These are phyloP conservation scores for Galeopterus variegatus DNA, from an alignment of 2,113 vertebrate genomes.

Conservation along the genomic window DNA sequence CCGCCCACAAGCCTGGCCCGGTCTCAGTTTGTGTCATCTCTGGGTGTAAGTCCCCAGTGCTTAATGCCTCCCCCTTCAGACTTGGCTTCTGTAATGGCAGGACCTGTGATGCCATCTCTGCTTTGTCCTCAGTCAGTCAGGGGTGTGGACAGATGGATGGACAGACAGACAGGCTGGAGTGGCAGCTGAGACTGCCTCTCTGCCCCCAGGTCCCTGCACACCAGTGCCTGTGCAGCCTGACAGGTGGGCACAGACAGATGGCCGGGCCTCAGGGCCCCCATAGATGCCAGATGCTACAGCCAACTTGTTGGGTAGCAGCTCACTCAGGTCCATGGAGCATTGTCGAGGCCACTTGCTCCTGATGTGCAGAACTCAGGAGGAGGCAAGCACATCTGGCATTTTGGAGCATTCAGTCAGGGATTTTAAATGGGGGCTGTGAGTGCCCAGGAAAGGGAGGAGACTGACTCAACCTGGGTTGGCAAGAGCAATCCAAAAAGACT, in stretches of 20 bases:
- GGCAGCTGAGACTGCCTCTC: conserved; percentile 27
- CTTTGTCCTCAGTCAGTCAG: background rate
- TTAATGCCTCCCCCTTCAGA: background rate
- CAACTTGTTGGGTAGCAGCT: conserved; percentile 65
- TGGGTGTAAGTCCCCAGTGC: background rate
- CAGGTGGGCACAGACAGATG: conserved; percentile 79
- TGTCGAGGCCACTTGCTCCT: conserved; percentile 28
- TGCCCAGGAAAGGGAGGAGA: background rate
- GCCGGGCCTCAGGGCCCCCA: conserved; percentile 37
- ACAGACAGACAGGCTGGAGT: conserved; percentile 40
- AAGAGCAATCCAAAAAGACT: background rate
- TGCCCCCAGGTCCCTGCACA: background rate
- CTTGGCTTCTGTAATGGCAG: background rate
- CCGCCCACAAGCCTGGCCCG: background rate
- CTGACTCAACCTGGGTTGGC: background rate
- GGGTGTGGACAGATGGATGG: conserved; percentile 13
- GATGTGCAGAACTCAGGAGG: conserved; percentile 30
- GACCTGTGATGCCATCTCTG: background rate
- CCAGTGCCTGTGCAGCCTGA: conserved; percentile 9
- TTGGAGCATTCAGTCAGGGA: background rate
- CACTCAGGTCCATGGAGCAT: background rate
- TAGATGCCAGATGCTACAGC: conserved; percentile 62
- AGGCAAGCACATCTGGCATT: conserved; percentile 41
- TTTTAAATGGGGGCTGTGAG: background rate
- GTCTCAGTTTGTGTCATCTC: background rate